phyloP scores from a whole-genome alignment of 1,140 invertebrate species.

The Drosophila azteca region DNA sequence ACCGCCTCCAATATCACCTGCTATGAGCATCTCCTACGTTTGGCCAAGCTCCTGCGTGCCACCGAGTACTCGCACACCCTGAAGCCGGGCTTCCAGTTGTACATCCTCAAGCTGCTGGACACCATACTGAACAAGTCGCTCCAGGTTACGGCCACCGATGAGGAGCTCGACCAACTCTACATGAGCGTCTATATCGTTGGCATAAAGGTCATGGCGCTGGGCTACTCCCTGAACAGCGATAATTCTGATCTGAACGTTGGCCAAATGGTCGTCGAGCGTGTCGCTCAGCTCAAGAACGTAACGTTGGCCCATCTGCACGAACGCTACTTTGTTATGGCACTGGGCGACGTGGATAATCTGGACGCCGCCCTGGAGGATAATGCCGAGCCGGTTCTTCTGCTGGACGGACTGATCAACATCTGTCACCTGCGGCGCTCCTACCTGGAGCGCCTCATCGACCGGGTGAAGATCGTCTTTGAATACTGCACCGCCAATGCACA shows the following conservation, averaged over 20 bases:
- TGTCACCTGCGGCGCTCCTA: constrained; percentile 58
- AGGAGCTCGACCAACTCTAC: constrained; percentile 47
- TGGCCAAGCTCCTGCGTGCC: constrained; percentile 73
- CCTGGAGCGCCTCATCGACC: constrained; percentile 53
- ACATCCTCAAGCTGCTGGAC: constrained; percentile 60
- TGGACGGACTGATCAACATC: constrained; percentile 74
- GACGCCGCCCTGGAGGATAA: constrained; percentile 68
- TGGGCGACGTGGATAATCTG: constrained; percentile 67
- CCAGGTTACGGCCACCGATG: constrained; percentile 29
- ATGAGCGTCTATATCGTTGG: constrained; percentile 51
- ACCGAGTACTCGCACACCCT: constrained; percentile 83
- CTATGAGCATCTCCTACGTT: constrained; percentile 73
- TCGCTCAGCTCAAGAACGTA: constrained; percentile 37
- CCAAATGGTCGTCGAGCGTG: constrained; percentile 29
- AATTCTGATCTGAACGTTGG: constrained; percentile 19
- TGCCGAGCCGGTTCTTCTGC: constrained; percentile 70
- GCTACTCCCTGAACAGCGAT: constrained; percentile 18
- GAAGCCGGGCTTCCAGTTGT: constrained; percentile 55
- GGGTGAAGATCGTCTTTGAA: constrained; percentile 68
- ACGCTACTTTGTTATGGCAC: constrained; percentile 48
- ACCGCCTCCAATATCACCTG: constrained; percentile 86
- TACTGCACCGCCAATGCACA: constrained; percentile 68
- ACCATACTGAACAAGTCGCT: constrained; percentile 58
- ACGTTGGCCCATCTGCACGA: constrained; percentile 51
- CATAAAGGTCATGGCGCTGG: constrained; percentile 66